phyloP scores from a whole-genome alignment of 1,140 invertebrate genomes.

The Drosophila ironensis region DNA sequence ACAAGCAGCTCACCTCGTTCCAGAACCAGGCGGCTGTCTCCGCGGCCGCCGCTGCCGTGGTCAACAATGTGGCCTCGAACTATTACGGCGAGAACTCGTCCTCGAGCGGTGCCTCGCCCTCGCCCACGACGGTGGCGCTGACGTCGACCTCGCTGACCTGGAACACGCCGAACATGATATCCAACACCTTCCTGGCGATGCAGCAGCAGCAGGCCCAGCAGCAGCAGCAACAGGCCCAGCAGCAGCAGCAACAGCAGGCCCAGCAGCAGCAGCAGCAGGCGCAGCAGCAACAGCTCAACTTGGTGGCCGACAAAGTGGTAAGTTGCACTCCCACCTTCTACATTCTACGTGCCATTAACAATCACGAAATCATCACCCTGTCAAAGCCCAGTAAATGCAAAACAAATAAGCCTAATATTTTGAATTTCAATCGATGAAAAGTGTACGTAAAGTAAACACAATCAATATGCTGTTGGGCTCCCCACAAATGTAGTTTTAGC shows the following conservation, averaged over 20 bases:
- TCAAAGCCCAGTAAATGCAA: neutral
- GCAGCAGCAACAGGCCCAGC: slow-evolving; percentile 67
- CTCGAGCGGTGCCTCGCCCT: slow-evolving; percentile 75
- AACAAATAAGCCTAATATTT: too few species aligned
- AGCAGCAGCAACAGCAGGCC: slow-evolving; percentile 55
- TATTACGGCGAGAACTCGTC: slow-evolving; percentile 81
- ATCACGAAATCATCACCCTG: neutral
- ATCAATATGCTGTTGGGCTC: too few species aligned
- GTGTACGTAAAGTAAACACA: too few species aligned
- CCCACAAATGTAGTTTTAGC: too few species aligned
- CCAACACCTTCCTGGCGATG: slow-evolving; percentile 80
- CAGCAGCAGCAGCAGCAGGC: slow-evolving; percentile 55
- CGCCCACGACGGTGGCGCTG: slow-evolving; percentile 72
- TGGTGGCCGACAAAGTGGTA: slow-evolving; percentile 79
- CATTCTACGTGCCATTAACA: too few species aligned
- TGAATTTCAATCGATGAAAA: too few species aligned
- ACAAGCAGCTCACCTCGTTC: slow-evolving; percentile 75
- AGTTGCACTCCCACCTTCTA: slow-evolving; percentile 27
- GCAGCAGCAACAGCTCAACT: slow-evolving; percentile 71
- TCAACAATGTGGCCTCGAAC: slow-evolving; percentile 75
- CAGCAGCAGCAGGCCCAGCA: slow-evolving; percentile 75
- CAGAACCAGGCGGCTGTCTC: slow-evolving; percentile 78
- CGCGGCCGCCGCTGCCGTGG: slow-evolving; percentile 68
- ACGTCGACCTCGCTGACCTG: slow-evolving; percentile 75
- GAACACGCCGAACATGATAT: slow-evolving; percentile 78